Evolutionary conservation across 2,113 vertebrate genomes (phyloP).

Genomic region (Arvicanthis niloticus): DNA sequence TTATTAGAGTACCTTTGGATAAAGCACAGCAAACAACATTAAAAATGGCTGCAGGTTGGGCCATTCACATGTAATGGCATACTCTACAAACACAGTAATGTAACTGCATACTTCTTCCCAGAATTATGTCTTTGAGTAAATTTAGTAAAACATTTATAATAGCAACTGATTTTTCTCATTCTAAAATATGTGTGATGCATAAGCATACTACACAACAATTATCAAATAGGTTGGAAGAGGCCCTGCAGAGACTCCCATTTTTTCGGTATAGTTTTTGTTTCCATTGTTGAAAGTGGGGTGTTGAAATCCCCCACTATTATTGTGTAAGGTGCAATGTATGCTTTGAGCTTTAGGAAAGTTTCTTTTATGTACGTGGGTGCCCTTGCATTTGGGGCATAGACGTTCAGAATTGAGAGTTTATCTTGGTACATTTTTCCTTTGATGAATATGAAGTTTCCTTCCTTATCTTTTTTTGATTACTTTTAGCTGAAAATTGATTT

Average conservation of each 20-base stretch:
- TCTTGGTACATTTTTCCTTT: no score
- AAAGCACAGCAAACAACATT: not conserved
- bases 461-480: no score
- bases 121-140: not conserved
- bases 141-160: constrained; percentile 6
- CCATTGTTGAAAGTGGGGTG: no score
- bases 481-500: no score
- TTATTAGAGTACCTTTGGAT: not conserved
- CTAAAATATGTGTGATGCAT: not conserved
- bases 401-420: no score
- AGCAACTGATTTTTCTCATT: constrained; percentile 21
- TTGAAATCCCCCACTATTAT: no score
- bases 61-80: not conserved
- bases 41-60: not conserved
- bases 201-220: not conserved
- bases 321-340: no score
- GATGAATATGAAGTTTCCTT: no score
- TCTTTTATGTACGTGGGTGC: no score
- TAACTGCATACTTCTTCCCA: not conserved
- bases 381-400: no score
- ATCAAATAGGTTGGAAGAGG: constrained; percentile 5
- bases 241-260: constrained; percentile 13
- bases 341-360: no score
- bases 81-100: not conserved
- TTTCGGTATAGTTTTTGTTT: not conserved